A percentile compares a stretch with the other conserved stretches of the same genome.
Conservation (phyloP, 2,797 vertebrate genomes). For the Buphagus erythrorhynchus region DNA sequence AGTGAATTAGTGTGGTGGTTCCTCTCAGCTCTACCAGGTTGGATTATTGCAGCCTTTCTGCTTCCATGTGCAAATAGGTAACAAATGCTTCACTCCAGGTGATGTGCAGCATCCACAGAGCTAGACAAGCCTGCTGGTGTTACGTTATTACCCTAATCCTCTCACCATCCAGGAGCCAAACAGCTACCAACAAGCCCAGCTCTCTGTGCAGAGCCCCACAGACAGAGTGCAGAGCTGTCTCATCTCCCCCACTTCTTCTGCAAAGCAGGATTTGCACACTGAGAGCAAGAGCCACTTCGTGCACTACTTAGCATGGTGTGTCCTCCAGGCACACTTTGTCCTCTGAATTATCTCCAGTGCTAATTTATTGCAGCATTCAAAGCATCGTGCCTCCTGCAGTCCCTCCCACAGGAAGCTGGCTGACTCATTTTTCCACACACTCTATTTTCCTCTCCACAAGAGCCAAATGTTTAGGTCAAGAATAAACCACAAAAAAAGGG, state of each 20-base stretch:
- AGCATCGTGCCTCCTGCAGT: background rate
- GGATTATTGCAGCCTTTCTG: background rate
- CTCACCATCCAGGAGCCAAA: background rate
- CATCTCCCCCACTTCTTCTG: background rate
- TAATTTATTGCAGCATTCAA: slow-evolving; percentile 50
- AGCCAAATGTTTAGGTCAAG: slow-evolving; percentile 31
- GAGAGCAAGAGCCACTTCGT: background rate
- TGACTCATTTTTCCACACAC: slow-evolving; percentile 55
- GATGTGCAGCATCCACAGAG: background rate
- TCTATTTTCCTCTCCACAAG: slow-evolving; percentile 37
- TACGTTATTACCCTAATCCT: background rate
- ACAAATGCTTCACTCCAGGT: background rate
- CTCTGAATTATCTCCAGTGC: slow-evolving; percentile 46
- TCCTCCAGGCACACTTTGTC: slow-evolving; percentile 63
- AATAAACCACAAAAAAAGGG: background rate
- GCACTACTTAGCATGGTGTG: background rate
- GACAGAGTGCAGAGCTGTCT: background rate
- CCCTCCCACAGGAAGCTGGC: slow-evolving; percentile 51
- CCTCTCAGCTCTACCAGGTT: background rate
- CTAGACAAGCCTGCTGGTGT: background rate
- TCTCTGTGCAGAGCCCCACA: background rate
- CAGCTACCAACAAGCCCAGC: background rate
- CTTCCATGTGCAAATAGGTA: background rate
- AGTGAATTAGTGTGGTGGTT: background rate
- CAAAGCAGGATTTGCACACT: background rate